phyloP scores from a whole-genome alignment of 23 tunicate genomes.

The Styela clava region DNA sequence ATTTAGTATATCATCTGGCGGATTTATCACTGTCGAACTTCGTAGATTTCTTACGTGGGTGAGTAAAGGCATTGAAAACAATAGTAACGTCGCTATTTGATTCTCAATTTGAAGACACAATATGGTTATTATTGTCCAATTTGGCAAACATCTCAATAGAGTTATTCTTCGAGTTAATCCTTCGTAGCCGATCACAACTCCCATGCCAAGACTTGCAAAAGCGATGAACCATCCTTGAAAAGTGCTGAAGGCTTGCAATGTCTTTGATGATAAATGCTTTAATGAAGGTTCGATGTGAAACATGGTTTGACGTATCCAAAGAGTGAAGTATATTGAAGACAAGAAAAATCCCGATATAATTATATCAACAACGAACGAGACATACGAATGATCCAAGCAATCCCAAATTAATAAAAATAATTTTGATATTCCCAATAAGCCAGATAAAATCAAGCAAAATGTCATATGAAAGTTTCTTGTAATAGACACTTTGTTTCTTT shows the following conservation, averaged over 20 bases:
- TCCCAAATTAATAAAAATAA: no score
- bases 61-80: neutral
- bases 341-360: neutral
- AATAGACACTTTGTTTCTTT: no score
- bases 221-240: neutral
- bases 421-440: no score
- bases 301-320: neutral
- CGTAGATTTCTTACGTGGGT: neutral
- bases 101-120: neutral
- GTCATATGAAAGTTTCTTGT: no score
- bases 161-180: neutral
- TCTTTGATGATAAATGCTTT: neutral
- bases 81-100: neutral
- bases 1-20: no score
- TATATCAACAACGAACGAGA: no score
- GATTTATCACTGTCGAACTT: neutral
- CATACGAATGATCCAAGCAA: no score
- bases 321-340: neutral
- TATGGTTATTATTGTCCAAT: neutral
- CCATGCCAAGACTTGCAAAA: neutral
- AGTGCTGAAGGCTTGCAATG: neutral
- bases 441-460: no score
- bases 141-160: neutral
- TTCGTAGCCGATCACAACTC: neutral
- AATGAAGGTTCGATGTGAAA: neutral